phyloP scores from a whole-genome alignment of 1,140 invertebrate genomes.

The Halictus rubicundus region DNA sequence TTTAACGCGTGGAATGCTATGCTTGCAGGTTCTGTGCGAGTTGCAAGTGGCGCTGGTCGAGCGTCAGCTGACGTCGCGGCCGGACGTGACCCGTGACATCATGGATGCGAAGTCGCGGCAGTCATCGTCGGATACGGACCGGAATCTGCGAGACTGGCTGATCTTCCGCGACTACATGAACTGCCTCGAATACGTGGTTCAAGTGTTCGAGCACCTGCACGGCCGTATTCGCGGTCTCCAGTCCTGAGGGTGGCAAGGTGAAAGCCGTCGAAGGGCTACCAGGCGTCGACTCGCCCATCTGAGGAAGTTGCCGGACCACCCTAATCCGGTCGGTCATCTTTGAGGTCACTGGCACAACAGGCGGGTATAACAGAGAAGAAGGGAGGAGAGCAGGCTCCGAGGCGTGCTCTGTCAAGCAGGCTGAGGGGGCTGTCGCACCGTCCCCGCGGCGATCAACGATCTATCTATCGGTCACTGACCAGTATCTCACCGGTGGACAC shows the following conservation, averaged over 20 bases:
- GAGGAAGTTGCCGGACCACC: slow-evolving; percentile 50
- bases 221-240: slow-evolving; percentile 62
- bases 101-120: slow-evolving; percentile 82
- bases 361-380: neutral
- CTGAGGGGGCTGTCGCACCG: neutral
- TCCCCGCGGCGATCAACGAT: slow-evolving; percentile 13
- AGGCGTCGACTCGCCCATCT: slow-evolving; percentile 68
- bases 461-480: slow-evolving; percentile 19
- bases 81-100: slow-evolving; percentile 81
- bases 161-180: slow-evolving; percentile 86
- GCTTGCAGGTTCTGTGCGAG: slow-evolving; percentile 81
- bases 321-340: slow-evolving; percentile 45
- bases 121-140: slow-evolving; percentile 73
- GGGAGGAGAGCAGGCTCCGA: neutral
- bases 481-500: slow-evolving; percentile 14
- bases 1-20: neutral
- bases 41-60: slow-evolving; percentile 82
- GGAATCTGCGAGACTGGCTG: slow-evolving; percentile 84
- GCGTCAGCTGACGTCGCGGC: slow-evolving; percentile 77
- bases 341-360: slow-evolving; percentile 21
- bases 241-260: slow-evolving; percentile 72
- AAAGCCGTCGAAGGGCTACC: slow-evolving; percentile 66
- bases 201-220: slow-evolving; percentile 80
- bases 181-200: slow-evolving; percentile 82
- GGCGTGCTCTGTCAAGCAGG: slow-evolving; percentile 21